Conservation (phyloP, 1,140 invertebrate genomes). For the Trinorchestia longiramus region DNA sequence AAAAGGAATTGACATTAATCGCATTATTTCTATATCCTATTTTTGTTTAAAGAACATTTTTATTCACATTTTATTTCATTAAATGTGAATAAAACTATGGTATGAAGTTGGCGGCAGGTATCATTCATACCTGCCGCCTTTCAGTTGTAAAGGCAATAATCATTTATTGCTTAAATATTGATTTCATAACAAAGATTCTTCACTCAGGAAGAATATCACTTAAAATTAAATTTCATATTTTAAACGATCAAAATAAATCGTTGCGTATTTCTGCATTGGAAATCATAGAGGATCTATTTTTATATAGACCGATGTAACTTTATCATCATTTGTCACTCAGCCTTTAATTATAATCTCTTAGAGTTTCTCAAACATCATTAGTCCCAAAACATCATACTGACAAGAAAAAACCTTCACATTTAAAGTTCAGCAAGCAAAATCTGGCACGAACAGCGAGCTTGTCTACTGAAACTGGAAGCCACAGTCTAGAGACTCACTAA, state of each 20-base stretch:
- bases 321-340: not conserved
- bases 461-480: constrained; percentile 3
- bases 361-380: not conserved
- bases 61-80: too few species aligned
- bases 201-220: not conserved
- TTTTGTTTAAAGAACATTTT: not conserved
- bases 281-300: not conserved
- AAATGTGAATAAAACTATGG: not conserved
- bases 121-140: not conserved
- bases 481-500: constrained; percentile 35
- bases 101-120: not conserved
- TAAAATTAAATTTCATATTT: not conserved
- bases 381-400: not conserved
- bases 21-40: not conserved
- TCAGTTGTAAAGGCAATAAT: not conserved
- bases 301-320: not conserved
- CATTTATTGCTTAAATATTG: not conserved
- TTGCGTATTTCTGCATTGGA: not conserved
- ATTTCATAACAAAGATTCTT: not conserved
- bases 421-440: not conserved
- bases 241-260: not conserved
- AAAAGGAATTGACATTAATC: not conserved
- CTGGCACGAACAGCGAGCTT: not conserved
- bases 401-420: not conserved
- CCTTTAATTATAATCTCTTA: not conserved